These are phyloP conservation scores for Eriocheir sinensis DNA, from an alignment of 1,140 invertebrate species.

Conservation along the genomic window DNA sequence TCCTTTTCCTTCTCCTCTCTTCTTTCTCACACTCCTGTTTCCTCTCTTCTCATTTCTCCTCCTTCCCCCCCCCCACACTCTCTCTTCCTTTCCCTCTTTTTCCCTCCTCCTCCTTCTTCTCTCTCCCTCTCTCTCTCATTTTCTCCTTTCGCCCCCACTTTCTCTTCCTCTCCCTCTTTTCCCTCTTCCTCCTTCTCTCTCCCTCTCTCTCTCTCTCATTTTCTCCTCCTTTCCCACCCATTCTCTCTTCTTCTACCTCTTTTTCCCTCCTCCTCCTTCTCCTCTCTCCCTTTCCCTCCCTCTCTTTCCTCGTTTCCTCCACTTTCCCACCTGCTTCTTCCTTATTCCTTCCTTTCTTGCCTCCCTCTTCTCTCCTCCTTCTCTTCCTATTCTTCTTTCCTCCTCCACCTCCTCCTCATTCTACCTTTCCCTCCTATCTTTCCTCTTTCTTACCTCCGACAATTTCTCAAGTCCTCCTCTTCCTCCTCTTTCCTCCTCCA, in stretches of 20 bases:
- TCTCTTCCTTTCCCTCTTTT: too few species aligned
- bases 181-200: background rate
- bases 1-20: conserved; percentile 23
- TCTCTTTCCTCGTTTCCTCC: too few species aligned
- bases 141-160: too few species aligned
- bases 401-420: background rate
- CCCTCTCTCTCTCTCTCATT: background rate
- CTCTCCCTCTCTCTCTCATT: conserved; percentile 21
- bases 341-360: background rate
- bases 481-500: background rate
- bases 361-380: background rate
- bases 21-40: too few species aligned
- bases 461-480: background rate
- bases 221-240: background rate
- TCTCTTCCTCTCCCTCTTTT: too few species aligned
- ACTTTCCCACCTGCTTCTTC: too few species aligned
- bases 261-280: background rate
- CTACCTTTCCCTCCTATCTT: background rate
- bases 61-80: too few species aligned
- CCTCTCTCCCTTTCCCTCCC: background rate
- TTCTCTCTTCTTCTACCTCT: background rate
- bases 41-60: too few species aligned
- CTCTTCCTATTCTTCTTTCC: background rate
- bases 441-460: background rate
- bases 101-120: too few species aligned